Evolutionary conservation across 1,140 invertebrate genomes (phyloP), one percentile per base, ranked within the genome.

Genomic region (Eueides isabella): DNA sequence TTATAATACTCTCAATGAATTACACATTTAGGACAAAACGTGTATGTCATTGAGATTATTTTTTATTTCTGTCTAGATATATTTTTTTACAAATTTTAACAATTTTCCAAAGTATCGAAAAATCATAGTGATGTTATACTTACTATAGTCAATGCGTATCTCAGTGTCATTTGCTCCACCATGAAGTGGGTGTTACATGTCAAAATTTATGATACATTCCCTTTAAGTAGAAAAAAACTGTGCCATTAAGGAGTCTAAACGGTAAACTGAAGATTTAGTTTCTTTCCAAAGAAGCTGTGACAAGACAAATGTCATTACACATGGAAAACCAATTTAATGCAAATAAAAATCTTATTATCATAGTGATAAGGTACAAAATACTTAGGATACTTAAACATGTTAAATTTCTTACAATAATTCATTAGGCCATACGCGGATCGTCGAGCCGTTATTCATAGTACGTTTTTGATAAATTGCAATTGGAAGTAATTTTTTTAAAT

Each of bases 121-220:
- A 38, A 35, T 19, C 29, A 66, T 16, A 66, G 23, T 44, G 64
- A 44, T 5, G 5, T 16, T 33, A 29, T 16, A 63, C 23, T 77
- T 16, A 63, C 23, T 77, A 72, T 76, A 72, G 71, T 73, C 69
- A 74, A 72, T 71, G 72, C 65, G 68, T 61, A 72, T 76, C 80
- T 71, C 65, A 66, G 77, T 86, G 82, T 83, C 81, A 82, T 75
- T 84, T 71, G 79, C 76, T 74, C 35, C 69, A 72, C 79, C 80
- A 80, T 81, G 79, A 76, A 82, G 75, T 86, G 84, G 84, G 88
- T 88, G 88, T 90, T 82, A 84, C 80, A 77, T 87, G 82, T 89
- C 87, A 85, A 86, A 87, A 89, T 85, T 89, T 88, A 89, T 90
- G 84, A 89, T 89, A 84, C 81, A 84, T 87, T 81, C 80, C 78